Percentiles rank a stretch among this genome's conserved stretches.
phyloP scores from a whole-genome alignment of 2,888 invertebrate genomes.

The Danaus chrysippus region DNA sequence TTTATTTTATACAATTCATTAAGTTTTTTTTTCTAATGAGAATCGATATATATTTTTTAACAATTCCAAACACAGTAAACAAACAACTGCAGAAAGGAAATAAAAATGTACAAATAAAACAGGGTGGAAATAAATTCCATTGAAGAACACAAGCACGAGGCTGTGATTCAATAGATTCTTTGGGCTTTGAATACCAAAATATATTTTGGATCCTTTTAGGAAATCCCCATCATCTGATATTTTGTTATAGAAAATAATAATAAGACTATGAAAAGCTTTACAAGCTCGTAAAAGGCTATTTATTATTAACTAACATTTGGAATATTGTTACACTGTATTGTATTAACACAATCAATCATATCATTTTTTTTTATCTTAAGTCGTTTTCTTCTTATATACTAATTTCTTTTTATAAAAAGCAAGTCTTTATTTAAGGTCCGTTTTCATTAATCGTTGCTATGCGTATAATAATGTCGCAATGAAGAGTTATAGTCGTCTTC shows the following conservation, averaged over 20 bases:
- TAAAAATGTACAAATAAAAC: conserved; percentile 1
- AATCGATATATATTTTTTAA: background rate
- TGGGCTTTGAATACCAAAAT: background rate
- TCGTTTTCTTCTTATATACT: too few relatives aligned
- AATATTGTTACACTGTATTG: too few relatives aligned
- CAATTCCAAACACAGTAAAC: background rate
- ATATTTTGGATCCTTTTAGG: background rate
- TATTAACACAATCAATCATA: too few relatives aligned
- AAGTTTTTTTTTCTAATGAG: background rate
- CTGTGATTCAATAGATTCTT: conserved; percentile 6
- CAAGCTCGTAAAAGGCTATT: too few relatives aligned
- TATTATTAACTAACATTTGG: too few relatives aligned
- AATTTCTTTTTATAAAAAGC: too few relatives aligned
- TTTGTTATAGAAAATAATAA: too few relatives aligned
- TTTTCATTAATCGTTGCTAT: conserved; percentile 3
- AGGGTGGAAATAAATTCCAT: background rate
- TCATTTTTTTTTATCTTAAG: too few relatives aligned
- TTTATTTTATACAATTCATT: too few relatives aligned
- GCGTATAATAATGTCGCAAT: conserved; percentile 1
- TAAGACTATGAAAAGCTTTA: too few relatives aligned
- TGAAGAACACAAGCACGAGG: conserved; percentile 3
- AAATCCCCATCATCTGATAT: background rate
- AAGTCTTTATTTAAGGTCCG: background rate
- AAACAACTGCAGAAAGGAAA: background rate
- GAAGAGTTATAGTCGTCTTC: conserved; percentile 7